Evolutionary conservation across 2,888 invertebrate species (phyloP).

Genomic region (Tanytarsus gracilentus): DNA sequence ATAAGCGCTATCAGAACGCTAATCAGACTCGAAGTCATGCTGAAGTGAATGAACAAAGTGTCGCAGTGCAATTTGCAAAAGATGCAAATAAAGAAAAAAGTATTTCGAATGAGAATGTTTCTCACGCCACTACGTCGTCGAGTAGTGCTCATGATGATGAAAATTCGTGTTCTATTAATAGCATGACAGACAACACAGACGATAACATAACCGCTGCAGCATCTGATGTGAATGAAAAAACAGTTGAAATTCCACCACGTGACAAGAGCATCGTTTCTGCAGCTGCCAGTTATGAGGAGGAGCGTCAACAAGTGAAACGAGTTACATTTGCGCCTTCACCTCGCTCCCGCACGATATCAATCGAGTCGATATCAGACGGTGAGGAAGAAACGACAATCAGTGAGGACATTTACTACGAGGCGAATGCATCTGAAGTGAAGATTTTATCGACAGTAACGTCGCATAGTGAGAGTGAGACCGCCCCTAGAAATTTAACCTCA

Average conservation of each 20-base stretch:
- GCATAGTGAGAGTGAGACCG: not conserved
- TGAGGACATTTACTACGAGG: conserved; percentile 24
- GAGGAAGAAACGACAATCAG: conserved; percentile 16
- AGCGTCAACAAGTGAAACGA: conserved; percentile 15
- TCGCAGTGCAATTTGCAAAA: not conserved
- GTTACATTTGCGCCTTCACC: conserved; percentile 23
- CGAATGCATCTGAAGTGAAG: conserved; percentile 6
- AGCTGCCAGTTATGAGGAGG: not conserved
- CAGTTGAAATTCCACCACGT: not conserved
- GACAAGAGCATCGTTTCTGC: too few relatives aligned
- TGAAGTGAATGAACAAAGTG: not conserved
- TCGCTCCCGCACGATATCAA: not conserved
- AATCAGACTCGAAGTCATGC: conserved; percentile 3
- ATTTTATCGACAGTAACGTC: conserved; percentile 24
- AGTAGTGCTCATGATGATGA: conserved; percentile 15
- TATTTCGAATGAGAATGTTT: conserved; percentile 19
- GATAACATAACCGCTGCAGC: conserved; percentile 17
- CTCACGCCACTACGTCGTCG: too few relatives aligned
- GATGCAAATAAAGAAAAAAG: not conserved
- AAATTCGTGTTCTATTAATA: conserved; percentile 17
- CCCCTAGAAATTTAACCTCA: too few relatives aligned
- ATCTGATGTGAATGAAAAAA: not conserved
- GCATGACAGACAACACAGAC: conserved; percentile 15
- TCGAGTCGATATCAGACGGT: not conserved
- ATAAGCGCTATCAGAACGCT: not conserved